Conservation (phyloP, 2,797 vertebrate species). For the Anguilla pacifica region DNA sequence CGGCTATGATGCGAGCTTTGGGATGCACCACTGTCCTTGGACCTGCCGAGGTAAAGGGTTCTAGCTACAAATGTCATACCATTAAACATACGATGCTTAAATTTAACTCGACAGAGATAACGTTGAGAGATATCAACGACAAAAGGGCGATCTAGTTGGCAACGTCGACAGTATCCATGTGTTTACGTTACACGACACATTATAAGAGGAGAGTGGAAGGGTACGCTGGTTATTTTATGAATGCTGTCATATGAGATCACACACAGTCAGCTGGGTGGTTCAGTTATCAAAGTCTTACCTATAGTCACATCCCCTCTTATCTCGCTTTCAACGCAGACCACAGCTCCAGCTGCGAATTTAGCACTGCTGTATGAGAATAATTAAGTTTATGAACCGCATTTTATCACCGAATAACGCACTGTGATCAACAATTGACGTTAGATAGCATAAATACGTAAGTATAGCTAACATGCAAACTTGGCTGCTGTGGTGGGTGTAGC, state of each 20-base stretch:
- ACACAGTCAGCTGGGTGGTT: neutral
- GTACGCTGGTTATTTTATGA: neutral
- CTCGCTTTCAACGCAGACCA: slow-evolving; percentile 95
- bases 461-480: too few species aligned
- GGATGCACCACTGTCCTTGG: slow-evolving; percentile 91
- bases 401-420: neutral
- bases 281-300: slow-evolving; percentile 70
- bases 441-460: neutral
- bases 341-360: slow-evolving; percentile 90
- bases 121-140: too few species aligned
- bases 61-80: neutral
- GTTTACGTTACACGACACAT: neutral
- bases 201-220: too few species aligned
- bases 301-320: slow-evolving; percentile 93
- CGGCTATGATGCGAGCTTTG: slow-evolving; percentile 91
- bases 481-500: neutral
- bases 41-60: slow-evolving; percentile 63
- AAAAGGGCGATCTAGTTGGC: too few species aligned
- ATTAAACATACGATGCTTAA: neutral
- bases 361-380: slow-evolving; percentile 68
- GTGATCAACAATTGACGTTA: neutral
- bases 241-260: neutral
- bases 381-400: neutral
- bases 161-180: too few species aligned
- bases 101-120: too few species aligned